phyloP scores from a whole-genome alignment of 2,113 vertebrate genomes.

The Leptocoma aspasia region DNA sequence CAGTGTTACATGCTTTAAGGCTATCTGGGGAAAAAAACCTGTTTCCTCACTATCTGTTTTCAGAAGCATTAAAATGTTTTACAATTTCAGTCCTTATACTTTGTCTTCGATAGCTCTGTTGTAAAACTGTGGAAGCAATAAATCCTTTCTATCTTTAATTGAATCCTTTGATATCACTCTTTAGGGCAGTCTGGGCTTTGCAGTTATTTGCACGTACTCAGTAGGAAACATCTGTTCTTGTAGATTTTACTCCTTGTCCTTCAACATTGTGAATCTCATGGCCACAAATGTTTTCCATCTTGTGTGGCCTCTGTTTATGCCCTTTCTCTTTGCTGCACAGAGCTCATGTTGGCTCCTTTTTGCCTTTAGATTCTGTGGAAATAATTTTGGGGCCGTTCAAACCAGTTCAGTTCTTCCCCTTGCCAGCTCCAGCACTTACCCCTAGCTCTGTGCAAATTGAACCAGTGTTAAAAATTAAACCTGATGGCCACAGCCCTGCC shows the following conservation, averaged over 20 bases:
- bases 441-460: not conserved
- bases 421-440: not conserved
- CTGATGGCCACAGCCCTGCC: not conserved
- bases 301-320: not conserved
- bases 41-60: not conserved
- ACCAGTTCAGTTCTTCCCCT: not conserved
- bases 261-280: not conserved
- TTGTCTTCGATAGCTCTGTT: not conserved
- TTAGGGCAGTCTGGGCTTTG: not conserved
- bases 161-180: not conserved
- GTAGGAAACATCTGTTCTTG: not conserved
- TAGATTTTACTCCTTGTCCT: not conserved
- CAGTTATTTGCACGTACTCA: not conserved
- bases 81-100: not conserved
- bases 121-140: not conserved
- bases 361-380: not conserved
- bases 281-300: not conserved
- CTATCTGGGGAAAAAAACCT: not conserved
- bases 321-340: not conserved
- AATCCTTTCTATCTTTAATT: constrained; percentile 30
- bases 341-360: not conserved
- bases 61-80: constrained; percentile 25
- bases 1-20: not conserved
- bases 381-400: not conserved
- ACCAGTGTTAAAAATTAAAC: not conserved